A percentile compares a stretch with the other conserved stretches of the same genome.
Evolutionary conservation across 2,888 invertebrate species (phyloP).

Genomic region (Tubulanus polymorphus): DNA sequence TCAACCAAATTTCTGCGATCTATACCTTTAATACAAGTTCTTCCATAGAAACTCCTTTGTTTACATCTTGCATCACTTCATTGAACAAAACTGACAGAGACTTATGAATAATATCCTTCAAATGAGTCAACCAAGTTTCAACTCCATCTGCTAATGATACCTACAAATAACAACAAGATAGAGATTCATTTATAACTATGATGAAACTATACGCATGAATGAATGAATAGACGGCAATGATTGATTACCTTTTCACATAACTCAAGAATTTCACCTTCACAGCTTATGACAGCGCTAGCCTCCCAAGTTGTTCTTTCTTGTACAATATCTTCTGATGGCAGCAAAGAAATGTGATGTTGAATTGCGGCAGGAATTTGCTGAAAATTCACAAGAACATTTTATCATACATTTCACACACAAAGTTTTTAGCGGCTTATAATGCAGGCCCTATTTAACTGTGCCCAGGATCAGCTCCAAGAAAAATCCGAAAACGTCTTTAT

Average conservation of each 20-base stretch:
- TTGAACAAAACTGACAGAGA: constrained; percentile 39
- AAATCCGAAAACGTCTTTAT: no score
- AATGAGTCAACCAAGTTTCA: constrained; percentile 46
- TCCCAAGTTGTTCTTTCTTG: constrained; percentile 42
- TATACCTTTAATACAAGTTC: constrained; percentile 49
- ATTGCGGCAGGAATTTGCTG: constrained; percentile 28
- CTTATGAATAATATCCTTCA: constrained; percentile 39
- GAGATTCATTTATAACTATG: no score
- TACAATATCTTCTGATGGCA: constrained; percentile 43
- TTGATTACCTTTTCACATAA: constrained; percentile 43
- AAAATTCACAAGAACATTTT: no score
- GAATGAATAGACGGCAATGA: no score
- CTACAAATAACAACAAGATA: constrained; percentile 27
- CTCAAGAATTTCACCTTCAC: constrained; percentile 43
- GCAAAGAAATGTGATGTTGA: constrained; percentile 33
- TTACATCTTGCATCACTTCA: constrained; percentile 42
- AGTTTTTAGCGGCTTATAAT: no score
- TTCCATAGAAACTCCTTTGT: constrained; percentile 40
- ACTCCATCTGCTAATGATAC: constrained; percentile 45
- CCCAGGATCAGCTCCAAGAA: no score
- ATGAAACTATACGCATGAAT: no score
- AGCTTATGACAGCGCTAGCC: constrained; percentile 42
- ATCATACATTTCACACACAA: no score
- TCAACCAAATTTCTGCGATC: background rate
- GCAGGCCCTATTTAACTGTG: no score